Evolutionary conservation across 2,113 vertebrate species (phyloP).

Genomic region (Pteronura brasiliensis): DNA sequence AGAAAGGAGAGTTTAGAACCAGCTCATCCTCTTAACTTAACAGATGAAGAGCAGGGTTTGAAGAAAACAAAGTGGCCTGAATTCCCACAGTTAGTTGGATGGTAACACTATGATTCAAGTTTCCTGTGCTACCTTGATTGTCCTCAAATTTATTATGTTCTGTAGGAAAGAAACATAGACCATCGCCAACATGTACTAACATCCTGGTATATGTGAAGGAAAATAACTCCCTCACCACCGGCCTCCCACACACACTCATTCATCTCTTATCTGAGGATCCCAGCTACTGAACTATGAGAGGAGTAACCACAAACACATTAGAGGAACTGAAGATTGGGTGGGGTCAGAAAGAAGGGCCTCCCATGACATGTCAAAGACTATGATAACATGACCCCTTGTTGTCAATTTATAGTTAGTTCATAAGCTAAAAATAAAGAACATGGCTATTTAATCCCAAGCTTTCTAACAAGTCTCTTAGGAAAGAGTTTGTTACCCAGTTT

Average conservation of each 20-base stretch:
- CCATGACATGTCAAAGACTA: neutral
- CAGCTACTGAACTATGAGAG: neutral
- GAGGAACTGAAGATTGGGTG: conserved; percentile 53
- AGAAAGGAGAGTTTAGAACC: neutral
- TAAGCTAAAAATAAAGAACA: neutral
- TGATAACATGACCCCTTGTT: neutral
- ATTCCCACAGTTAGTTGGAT: neutral
- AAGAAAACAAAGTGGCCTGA: neutral
- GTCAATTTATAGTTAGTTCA: neutral
- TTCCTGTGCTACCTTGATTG: neutral
- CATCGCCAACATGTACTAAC: neutral
- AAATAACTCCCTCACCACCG: neutral
- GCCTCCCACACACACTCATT: neutral
- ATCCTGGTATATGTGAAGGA: neutral
- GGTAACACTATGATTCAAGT: neutral
- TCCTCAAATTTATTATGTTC: neutral
- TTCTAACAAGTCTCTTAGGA: neutral
- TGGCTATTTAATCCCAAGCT: neutral
- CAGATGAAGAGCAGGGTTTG: neutral
- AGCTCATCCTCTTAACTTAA: neutral
- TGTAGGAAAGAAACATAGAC: neutral
- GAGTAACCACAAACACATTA: conserved; percentile 24
- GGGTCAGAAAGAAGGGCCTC: neutral
- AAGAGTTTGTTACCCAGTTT: neutral
- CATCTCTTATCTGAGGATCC: neutral